Base-by-base conservation (phyloP, 2,888 invertebrate genomes). In the Ophonus ardosiacus region DNA sequence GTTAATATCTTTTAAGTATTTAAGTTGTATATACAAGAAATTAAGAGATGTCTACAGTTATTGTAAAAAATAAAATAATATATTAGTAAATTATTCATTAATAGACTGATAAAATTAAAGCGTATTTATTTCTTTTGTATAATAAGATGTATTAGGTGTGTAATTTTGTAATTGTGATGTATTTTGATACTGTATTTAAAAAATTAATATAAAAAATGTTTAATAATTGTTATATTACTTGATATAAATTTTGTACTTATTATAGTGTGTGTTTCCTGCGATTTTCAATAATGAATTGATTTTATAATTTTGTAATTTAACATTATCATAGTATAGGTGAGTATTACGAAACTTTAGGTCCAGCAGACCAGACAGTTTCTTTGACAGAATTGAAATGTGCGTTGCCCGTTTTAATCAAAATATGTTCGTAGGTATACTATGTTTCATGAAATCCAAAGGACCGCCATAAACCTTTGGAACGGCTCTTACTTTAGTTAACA, bases 1-100 rank as follows among this genome's bases (percentile, higher is more conserved):
- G 10, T 74, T 51, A 74, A 15, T 43, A 74, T 38, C 65, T 21
- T 81, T 82, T 57, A 43, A 68, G 15, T 13, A 13, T 81, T 82
- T 57, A 43, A 68, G 15, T 13, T 63, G 68, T 57, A 82, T 7
- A 63, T 82, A 81, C 4, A 31, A 61, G 40, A 82, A 82, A 68
- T 68, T 43, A 21, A 38, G 8, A 68, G 57, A 21, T 57, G 56
- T 82, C 82, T 82, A 71, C 71, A 68, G 17, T 81, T 56, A 63
- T 56, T 57, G 71, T 82, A 57, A 10, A 68, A 43, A 15, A n/a
- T 71, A 71, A 82, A 57, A 71, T 82, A 82, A n/a, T 82, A 56
- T 38, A 8, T 51, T 51, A 79, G 51, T 81, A 68, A 56, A 82
- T 21, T 82, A 21, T 17, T 7, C 56, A 24, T 65, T 63, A 63